Conservation (phyloP, 2,888 invertebrate genomes). For the Mythimna ferrago region DNA sequence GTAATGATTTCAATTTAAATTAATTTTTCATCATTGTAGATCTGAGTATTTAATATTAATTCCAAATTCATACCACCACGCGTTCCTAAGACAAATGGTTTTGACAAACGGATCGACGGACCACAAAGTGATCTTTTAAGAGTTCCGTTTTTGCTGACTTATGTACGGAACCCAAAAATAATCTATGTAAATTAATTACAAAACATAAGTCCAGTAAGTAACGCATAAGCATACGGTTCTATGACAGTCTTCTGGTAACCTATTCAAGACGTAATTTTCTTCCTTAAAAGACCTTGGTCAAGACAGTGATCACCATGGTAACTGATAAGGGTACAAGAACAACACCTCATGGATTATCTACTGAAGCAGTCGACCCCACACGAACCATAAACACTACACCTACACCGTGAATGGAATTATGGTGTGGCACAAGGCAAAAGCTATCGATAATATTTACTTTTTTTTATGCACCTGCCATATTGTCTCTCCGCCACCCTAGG, state of each 20-base stretch:
- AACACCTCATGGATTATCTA: constrained; percentile 52
- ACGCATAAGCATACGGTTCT: background rate
- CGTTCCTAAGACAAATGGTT: too few relatives aligned
- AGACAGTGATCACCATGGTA: constrained; percentile 5
- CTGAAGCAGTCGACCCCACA: constrained; percentile 39
- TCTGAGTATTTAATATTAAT: too few relatives aligned
- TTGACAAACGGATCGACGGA: too few relatives aligned
- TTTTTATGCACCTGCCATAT: too few relatives aligned
- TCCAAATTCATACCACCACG: too few relatives aligned
- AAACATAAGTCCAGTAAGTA: background rate
- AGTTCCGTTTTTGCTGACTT: too few relatives aligned
- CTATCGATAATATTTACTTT: background rate
- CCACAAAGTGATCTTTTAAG: too few relatives aligned
- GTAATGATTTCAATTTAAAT: too few relatives aligned
- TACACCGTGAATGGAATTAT: constrained; percentile 62
- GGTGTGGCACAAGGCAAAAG: constrained; percentile 32
- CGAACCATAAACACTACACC: constrained; percentile 64
- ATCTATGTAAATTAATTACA: background rate
- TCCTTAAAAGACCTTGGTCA: background rate
- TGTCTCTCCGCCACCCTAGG: too few relatives aligned
- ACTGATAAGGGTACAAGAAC: constrained; percentile 15
- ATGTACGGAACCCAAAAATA: too few relatives aligned
- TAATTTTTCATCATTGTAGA: too few relatives aligned
- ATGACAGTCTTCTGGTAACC: too few relatives aligned
- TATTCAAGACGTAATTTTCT: background rate